phyloP scores from a whole-genome alignment of 1,140 invertebrate genomes.

The Hetaerina americana region DNA sequence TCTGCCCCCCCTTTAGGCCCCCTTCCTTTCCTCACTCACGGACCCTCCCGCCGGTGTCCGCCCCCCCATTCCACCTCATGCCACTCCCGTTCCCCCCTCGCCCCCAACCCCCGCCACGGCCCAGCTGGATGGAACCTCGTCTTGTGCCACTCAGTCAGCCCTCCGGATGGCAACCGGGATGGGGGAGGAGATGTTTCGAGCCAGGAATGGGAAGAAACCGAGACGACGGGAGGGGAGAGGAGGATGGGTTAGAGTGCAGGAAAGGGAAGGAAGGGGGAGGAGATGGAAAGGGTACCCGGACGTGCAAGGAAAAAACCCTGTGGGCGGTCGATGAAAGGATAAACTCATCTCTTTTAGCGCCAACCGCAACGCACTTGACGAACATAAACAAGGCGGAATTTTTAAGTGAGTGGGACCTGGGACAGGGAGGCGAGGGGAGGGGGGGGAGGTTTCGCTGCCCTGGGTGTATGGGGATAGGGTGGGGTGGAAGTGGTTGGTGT shows the following conservation, averaged over 20 bases:
- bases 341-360: not conserved
- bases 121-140: not conserved
- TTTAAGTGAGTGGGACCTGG: not conserved
- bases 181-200: too few species aligned
- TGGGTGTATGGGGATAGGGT: too few species aligned
- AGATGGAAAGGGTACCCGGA: not conserved
- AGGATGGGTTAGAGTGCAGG: too few species aligned
- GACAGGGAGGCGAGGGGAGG: too few species aligned
- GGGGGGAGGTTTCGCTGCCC: too few species aligned
- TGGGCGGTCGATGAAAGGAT: not conserved
- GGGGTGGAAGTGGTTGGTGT: too few species aligned
- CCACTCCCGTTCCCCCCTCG: not conserved
- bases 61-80: not conserved
- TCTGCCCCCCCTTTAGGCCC: not conserved
- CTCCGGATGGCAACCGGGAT: not conserved
- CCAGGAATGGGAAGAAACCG: not conserved
- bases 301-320: not conserved
- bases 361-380: not conserved
- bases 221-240: not conserved
- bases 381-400: not conserved
- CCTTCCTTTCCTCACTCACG: not conserved
- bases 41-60: too few species aligned
- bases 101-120: too few species aligned
- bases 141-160: not conserved
- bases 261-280: too few species aligned